Evolutionary conservation across 2,888 invertebrate genomes (phyloP).

Genomic region (Parelbella ahira): DNA sequence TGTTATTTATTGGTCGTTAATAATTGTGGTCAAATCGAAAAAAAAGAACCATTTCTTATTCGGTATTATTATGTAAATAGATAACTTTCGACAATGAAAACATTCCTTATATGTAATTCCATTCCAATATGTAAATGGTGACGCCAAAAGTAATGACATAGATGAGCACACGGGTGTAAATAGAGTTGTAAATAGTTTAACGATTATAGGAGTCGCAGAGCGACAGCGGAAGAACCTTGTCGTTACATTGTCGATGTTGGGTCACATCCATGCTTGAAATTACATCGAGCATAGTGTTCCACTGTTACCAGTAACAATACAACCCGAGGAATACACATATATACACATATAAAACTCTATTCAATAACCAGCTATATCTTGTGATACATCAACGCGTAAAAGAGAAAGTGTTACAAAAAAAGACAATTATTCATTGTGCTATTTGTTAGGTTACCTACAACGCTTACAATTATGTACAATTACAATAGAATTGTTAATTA

Average conservation of each 20-base stretch:
- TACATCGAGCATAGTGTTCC: conserved; percentile 43
- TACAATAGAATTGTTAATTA: conserved; percentile 16
- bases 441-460: conserved; percentile 26
- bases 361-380: neutral
- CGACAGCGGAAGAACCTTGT: conserved; percentile 50
- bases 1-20: conserved; percentile 49
- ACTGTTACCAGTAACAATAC: conserved; percentile 57
- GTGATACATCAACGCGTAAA: too few relatives aligned
- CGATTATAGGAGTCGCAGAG: conserved; percentile 65
- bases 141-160: conserved; percentile 48
- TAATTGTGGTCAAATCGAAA: conserved; percentile 30
- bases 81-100: conserved; percentile 52
- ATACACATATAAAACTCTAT: conserved; percentile 1
- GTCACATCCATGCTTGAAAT: conserved; percentile 9
- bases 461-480: conserved; percentile 26
- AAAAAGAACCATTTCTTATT: too few relatives aligned
- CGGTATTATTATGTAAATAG: conserved; percentile 57
- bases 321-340: conserved; percentile 10
- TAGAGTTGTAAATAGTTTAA: conserved; percentile 75
- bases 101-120: conserved; percentile 75
- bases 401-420: too few relatives aligned
- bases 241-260: conserved; percentile 33
- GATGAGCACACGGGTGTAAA: conserved; percentile 67
- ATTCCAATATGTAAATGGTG: conserved; percentile 65
- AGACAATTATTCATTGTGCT: conserved; percentile 15